phyloP scores from a whole-genome alignment of 2,113 vertebrate genomes.

The Seriola dumerili region DNA sequence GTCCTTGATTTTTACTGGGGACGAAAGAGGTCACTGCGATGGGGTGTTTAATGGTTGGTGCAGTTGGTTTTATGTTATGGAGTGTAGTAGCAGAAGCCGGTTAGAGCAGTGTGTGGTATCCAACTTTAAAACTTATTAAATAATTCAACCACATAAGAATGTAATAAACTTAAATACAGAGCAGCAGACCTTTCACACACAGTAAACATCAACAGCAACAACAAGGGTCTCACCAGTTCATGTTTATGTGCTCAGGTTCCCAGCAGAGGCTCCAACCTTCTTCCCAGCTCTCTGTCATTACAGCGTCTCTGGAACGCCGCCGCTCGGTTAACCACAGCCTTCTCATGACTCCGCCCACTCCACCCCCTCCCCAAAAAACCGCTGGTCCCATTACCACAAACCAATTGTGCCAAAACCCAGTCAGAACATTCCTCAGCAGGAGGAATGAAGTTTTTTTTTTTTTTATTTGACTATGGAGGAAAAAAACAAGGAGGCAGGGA shows the following conservation, averaged over 20 bases:
- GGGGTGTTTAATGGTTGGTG: too few relatives aligned
- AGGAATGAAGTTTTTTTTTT: neutral
- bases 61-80: neutral
- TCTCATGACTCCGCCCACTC: conserved; percentile 52
- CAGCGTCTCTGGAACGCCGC: conserved; percentile 28
- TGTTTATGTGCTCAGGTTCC: conserved; percentile 14
- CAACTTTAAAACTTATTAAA: conserved; percentile 3
- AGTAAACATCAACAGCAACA: conserved; percentile 2
- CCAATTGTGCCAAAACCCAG: conserved; percentile 20
- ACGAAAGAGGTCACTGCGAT: too few relatives aligned
- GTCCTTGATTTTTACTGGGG: too few relatives aligned
- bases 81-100: too few relatives aligned
- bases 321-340: conserved; percentile 41
- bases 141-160: neutral
- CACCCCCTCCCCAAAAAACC: neutral
- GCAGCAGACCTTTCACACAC: neutral
- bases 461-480: neutral
- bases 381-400: conserved; percentile 35
- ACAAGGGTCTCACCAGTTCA: neutral
- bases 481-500: neutral
- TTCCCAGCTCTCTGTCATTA: conserved; percentile 50
- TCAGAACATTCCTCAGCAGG: conserved; percentile 54
- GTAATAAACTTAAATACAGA: neutral
- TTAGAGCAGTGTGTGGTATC: neutral
- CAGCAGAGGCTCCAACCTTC: conserved; percentile 49